Evolutionary conservation across 2,888 invertebrate genomes (phyloP).

Genomic region (Spisula solida): DNA sequence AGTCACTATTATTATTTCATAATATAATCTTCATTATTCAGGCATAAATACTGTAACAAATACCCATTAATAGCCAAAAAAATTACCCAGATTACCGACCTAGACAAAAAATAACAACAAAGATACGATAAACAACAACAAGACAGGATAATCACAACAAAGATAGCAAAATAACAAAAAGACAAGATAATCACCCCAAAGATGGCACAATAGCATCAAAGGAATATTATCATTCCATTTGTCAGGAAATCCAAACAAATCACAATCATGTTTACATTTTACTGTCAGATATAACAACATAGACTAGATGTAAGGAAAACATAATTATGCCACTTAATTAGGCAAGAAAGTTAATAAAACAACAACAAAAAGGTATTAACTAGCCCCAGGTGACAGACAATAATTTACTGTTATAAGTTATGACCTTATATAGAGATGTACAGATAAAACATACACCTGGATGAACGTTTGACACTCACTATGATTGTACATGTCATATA

Average conservation of each 20-base stretch:
- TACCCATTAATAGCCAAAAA: neutral
- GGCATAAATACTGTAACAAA: neutral
- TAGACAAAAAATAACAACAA: constrained; percentile 1
- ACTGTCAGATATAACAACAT: neutral
- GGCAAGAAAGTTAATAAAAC: constrained; percentile 3
- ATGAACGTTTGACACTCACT: neutral
- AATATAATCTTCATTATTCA: neutral
- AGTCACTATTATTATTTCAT: too few species aligned
- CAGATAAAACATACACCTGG: constrained; percentile 12
- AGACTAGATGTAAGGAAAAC: constrained; percentile 8
- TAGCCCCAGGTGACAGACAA: constrained; percentile 25
- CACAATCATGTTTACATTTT: constrained; percentile 2
- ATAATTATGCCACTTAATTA: constrained; percentile 17
- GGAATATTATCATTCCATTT: neutral
- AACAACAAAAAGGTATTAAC: neutral
- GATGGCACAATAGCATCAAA: neutral
- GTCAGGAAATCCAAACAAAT: neutral
- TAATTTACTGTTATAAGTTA: neutral
- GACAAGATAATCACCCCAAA: constrained; percentile 15
- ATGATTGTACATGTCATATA: neutral
- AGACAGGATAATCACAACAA: constrained; percentile 17
- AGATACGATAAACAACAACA: neutral
- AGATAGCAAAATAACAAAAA: neutral
- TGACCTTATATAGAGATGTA: neutral
- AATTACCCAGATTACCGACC: neutral